Base-by-base conservation (phyloP, 64 coral and sea anemone genomes). In the Montipora foliosa region DNA sequence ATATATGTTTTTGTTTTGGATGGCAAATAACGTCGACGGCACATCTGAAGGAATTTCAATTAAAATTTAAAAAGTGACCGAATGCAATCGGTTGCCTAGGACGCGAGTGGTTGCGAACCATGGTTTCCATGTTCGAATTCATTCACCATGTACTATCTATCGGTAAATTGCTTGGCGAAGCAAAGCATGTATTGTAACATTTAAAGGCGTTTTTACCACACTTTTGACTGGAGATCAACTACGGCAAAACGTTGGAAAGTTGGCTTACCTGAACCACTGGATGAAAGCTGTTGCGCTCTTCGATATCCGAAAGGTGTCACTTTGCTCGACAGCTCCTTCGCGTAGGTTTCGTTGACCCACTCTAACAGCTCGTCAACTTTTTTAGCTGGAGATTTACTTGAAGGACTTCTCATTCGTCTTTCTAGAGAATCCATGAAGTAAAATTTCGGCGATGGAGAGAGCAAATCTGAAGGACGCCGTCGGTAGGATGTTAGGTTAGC, bases 341-440 rank as follows among this genome's bases (percentile, higher is more conserved):
- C 82, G 69, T 98, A 98, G 48, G 96, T 77, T 88, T 89, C 77
- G 59, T 98, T 98, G 47, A 98, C 96, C 96, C 96, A 98, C 72
- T 80, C 78, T 68, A 98, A 77, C 3, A 98, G 93, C 62, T 98
- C 92, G 49, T 98, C 96, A 8, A 95, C 96, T 89, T 95, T 98
- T 47, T 81, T 90, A 6, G 88, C 89, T 17, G 96, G 89, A 68
- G 93, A 95, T 91, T 87, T 96, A 66, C 79, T 84, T 11, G 84
- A 29, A 25, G 76, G 29, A 79, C 93, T 93, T 47, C 74, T 88
- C 29, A 98, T 69, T 15, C 89, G 89, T 50, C 96, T 98, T 67
- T 98, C 96, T 37, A 95, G 61, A 21, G 93, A 88, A 95, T 98
- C 96, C 96, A 98, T 98, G 79, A 91, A 98, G 84, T 98, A 98